These are phyloP conservation scores for Epinephelus moara DNA, from an alignment of 2,113 vertebrate genomes.

Conservation along the genomic window DNA sequence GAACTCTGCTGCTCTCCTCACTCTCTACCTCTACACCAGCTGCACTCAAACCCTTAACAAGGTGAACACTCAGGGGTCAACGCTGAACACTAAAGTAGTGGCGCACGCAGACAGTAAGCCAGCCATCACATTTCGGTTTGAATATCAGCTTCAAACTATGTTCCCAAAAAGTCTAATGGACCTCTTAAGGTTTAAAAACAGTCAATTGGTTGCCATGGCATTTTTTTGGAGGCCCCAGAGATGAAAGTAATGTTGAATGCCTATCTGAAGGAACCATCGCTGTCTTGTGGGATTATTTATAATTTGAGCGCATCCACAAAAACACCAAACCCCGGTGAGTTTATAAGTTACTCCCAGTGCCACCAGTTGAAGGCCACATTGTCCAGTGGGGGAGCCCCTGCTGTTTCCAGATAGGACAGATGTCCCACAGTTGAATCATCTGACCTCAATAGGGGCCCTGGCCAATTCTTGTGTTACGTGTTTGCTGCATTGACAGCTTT, in stretches of 20 bases:
- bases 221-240: neutral
- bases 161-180: constrained; percentile 45
- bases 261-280: constrained; percentile 1
- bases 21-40: constrained; percentile 79
- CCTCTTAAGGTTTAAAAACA: constrained; percentile 34
- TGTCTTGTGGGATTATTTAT: constrained; percentile 15
- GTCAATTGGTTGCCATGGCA: constrained; percentile 15
- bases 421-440: constrained; percentile 67
- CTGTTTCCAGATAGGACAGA: constrained; percentile 60
- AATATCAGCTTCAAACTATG: constrained; percentile 51
- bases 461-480: constrained; percentile 39
- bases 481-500: constrained; percentile 46
- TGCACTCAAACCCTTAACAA: constrained; percentile 83
- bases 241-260: constrained; percentile 31
- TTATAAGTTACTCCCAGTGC: constrained; percentile 27
- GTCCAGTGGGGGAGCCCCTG: constrained; percentile 44
- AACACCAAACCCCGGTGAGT: constrained; percentile 18
- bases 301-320: constrained; percentile 13
- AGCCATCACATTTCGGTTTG: constrained; percentile 51
- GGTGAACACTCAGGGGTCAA: constrained; percentile 78
- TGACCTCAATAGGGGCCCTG: constrained; percentile 57
- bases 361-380: constrained; percentile 52
- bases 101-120: constrained; percentile 50
- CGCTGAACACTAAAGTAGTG: constrained; percentile 53
- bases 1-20: constrained; percentile 76